phyloP scores from a whole-genome alignment of 2,888 invertebrate species.

The Abscondita cerata region DNA sequence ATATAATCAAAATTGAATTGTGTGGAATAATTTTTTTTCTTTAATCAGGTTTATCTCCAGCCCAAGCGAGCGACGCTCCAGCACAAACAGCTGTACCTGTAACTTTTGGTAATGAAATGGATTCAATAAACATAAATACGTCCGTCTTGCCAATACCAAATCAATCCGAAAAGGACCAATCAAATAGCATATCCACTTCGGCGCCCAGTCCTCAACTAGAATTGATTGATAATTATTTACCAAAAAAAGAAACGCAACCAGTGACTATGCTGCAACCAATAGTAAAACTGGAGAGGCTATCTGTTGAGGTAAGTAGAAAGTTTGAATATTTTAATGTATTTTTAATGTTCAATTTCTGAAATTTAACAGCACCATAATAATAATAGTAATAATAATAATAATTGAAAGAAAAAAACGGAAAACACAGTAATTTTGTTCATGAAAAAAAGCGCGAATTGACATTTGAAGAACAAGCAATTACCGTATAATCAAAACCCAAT shows the following conservation, averaged over 20 bases:
- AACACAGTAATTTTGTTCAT: too few species aligned
- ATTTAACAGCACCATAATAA: too few species aligned
- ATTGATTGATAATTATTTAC: neutral
- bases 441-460: too few species aligned
- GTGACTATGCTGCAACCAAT: conserved; percentile 62
- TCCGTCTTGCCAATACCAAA: neutral
- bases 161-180: conserved; percentile 14
- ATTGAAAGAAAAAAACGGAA: too few species aligned
- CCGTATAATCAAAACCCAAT: too few species aligned
- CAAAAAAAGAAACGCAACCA: conserved; percentile 40
- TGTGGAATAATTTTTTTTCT: neutral
- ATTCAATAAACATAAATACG: conserved; percentile 11
- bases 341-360: too few species aligned
- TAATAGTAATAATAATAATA: too few species aligned
- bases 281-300: conserved; percentile 67
- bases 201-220: conserved; percentile 20
- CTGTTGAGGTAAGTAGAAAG: conserved; percentile 58
- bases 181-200: conserved; percentile 23
- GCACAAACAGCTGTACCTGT: conserved; percentile 60
- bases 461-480: too few species aligned
- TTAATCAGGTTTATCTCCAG: conserved; percentile 64
- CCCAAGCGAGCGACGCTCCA: conserved; percentile 69
- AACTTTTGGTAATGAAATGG: conserved; percentile 15
- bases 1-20: neutral
- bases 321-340: too few species aligned